Base-by-base conservation (phyloP, 2,113 vertebrate species). In the Xenopus laevis region DNA sequence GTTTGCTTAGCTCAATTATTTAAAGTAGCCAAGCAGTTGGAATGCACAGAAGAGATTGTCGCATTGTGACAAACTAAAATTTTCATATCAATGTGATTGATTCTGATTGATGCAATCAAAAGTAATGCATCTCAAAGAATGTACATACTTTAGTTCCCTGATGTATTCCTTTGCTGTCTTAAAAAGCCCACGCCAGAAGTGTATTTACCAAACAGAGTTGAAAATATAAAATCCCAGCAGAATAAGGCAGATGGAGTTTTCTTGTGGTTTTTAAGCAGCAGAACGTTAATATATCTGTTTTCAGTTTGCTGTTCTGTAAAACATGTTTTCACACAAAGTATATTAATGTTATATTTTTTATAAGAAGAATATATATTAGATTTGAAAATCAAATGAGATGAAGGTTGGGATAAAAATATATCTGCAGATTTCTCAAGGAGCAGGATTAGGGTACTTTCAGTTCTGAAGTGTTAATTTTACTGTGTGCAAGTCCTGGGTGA, bases 181-280 rank as follows among this genome's bases (percentile, higher is more conserved):
- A 12, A 45, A 12, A 45, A n/a, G 63, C 20, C 46, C 45, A 67
- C 23, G 46, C 45, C 46, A 67, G 40, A 47, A 23, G 16, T 21
- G 65, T 18, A 7, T 67, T 67, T 50, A 21, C 44, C 46, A 67
- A 67, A 20, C 65, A 67, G 65, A 18, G 17, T 23, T 67, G 45
- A 50, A 67, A 50, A 23, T 13, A 11, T 50, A 30, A 67, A 67
- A 23, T 52, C 65, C 45, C 65, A 50, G 6, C 23, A 67, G 65
- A 67, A 47, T 67, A 67, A 67, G 65, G 52, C 65, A 67, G 65
- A 67, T 67, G 44, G 65, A 47, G 46, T 67, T 67, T 67, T 67
- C 65, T 45, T 20, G n/a, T 67, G 65, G 33, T 67, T 50, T 46
- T 64, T 67, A 45, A 1, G 61, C 30, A 64, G 61, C 61, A 46